phyloP scores from a whole-genome alignment of 1,140 invertebrate genomes.

The Trichonephila inaurata region DNA sequence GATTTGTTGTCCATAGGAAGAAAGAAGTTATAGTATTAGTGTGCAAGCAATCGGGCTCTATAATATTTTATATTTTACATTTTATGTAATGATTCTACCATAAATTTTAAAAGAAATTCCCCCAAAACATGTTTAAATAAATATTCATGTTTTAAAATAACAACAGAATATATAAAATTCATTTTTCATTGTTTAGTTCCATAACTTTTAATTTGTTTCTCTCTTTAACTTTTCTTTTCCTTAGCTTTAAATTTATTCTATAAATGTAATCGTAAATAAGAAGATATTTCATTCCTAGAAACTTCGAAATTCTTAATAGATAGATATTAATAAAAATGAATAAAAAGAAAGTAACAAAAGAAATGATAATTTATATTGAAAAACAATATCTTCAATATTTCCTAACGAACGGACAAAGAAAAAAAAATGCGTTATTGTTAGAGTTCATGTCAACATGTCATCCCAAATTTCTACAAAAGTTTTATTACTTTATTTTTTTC shows the following conservation, averaged over 20 bases:
- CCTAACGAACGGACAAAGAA: constrained; percentile 21
- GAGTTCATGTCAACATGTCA: constrained; percentile 62
- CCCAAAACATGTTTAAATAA: too few species aligned
- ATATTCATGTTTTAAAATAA: too few species aligned
- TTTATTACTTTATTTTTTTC: too few species aligned
- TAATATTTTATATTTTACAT: too few species aligned
- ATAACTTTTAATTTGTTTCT: not conserved
- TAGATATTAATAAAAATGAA: not conserved
- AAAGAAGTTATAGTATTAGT: too few species aligned
- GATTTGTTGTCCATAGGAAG: too few species aligned
- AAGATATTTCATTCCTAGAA: not conserved
- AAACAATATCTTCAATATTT: constrained; percentile 30
- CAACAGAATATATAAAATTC: too few species aligned
- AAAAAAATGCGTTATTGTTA: constrained; percentile 53
- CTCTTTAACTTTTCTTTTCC: too few species aligned
- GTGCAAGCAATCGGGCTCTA: too few species aligned
- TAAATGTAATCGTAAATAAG: not conserved
- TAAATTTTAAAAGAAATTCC: too few species aligned
- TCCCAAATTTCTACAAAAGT: not conserved
- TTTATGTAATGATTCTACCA: too few species aligned
- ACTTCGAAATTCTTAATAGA: not conserved
- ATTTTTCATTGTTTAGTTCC: not conserved
- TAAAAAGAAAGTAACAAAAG: not conserved
- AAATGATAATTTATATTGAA: not conserved
- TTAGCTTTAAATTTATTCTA: too few species aligned